Percentiles rank a stretch among this genome's conserved stretches.
These are phyloP conservation scores for Agrilus planipennis DNA, from an alignment of 1,140 invertebrate species.

Conservation along the genomic window DNA sequence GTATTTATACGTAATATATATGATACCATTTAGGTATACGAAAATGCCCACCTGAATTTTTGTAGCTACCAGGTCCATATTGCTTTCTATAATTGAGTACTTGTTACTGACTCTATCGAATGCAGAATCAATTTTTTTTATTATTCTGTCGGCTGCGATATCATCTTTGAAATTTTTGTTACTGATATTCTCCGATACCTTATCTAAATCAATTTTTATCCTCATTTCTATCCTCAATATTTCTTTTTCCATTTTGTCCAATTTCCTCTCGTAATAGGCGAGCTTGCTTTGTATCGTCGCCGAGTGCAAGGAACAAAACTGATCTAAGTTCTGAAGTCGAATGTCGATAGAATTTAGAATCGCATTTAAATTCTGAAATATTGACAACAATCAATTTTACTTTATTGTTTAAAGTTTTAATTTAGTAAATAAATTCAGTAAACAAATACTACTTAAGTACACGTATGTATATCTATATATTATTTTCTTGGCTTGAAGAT, in stretches of 20 bases:
- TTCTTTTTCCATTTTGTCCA: conserved; percentile 45
- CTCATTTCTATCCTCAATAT: conserved; percentile 33
- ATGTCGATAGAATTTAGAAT: conserved; percentile 44
- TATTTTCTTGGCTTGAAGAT: too few relatives aligned
- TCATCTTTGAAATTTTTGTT: conserved; percentile 35
- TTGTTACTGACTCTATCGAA: conserved; percentile 34
- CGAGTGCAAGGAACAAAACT: conserved; percentile 33
- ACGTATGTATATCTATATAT: too few relatives aligned
- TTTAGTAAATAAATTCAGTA: too few relatives aligned
- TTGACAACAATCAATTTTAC: conserved; percentile 3
- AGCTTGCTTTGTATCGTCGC: conserved; percentile 39
- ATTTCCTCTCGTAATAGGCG: conserved; percentile 33
- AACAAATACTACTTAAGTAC: too few relatives aligned
- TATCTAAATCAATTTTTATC: conserved; percentile 30
- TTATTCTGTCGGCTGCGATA: conserved; percentile 30
- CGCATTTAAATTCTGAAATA: conserved; percentile 33
- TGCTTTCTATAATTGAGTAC: conserved; percentile 31
- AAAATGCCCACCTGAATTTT: conserved; percentile 3
- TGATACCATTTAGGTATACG: too few relatives aligned
- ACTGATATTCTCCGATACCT: conserved; percentile 32
- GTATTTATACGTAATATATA: too few relatives aligned
- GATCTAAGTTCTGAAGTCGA: conserved; percentile 40
- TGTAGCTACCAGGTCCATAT: conserved; percentile 22
- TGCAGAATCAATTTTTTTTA: conserved; percentile 31
- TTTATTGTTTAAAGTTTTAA: too few relatives aligned